phyloP scores from a whole-genome alignment of 2,797 vertebrate genomes.

The Rhincodon typus region DNA sequence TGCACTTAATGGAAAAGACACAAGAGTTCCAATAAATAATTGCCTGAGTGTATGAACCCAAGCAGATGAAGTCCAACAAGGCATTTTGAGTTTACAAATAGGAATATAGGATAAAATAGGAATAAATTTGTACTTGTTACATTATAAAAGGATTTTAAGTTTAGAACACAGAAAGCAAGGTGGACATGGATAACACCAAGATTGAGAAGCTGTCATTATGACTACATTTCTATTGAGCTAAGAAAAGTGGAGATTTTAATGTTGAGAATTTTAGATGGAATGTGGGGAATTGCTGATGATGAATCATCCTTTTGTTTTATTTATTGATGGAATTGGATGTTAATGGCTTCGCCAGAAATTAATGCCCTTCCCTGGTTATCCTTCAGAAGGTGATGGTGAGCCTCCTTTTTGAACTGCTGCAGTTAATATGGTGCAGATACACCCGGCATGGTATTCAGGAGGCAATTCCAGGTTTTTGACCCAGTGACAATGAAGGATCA shows the following conservation, averaged over 20 bases:
- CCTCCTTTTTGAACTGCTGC: too few species aligned
- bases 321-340: too few species aligned
- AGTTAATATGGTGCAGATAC: too few species aligned
- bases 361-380: too few species aligned
- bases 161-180: background rate
- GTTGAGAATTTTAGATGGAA: background rate
- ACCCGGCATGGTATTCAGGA: too few species aligned
- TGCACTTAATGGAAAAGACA: background rate
- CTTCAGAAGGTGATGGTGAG: too few species aligned
- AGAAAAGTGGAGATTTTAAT: background rate
- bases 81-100: background rate
- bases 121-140: background rate
- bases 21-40: background rate
- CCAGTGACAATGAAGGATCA: too few species aligned
- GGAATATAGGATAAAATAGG: background rate
- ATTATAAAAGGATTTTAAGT: background rate
- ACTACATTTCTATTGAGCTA: background rate
- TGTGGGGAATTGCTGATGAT: background rate
- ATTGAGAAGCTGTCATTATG: background rate
- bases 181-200: background rate
- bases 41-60: background rate
- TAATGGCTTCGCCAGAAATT: too few species aligned
- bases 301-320: too few species aligned
- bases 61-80: background rate
- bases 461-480: too few species aligned